A percentile compares a stretch with the other conserved stretches of the same genome.
Conservation (phyloP, 30 jellyfish, hydroid and myxozoan genomes). For the Cassiopea andromeda region DNA sequence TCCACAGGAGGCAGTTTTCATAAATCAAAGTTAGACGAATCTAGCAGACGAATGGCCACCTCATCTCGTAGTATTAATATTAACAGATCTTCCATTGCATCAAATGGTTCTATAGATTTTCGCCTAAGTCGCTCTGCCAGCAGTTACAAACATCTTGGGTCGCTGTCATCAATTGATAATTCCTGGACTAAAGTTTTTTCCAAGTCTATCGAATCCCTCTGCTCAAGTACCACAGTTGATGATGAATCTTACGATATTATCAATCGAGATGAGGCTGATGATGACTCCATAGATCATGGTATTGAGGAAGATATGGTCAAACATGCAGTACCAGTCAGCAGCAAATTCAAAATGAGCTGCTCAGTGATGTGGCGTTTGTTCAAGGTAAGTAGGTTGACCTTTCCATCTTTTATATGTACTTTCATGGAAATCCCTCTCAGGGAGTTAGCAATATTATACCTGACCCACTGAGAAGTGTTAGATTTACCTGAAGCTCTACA, state of each 20-base stretch:
- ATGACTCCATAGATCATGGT: slow-evolving; percentile 10
- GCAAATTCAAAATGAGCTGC: slow-evolving; percentile 67
- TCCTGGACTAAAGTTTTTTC: slow-evolving; percentile 64
- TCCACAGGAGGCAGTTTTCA: slow-evolving; percentile 25
- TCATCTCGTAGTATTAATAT: slow-evolving; percentile 17
- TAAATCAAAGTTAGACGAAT: slow-evolving; percentile 21
- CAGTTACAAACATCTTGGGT: slow-evolving; percentile 62
- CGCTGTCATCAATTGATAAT: slow-evolving; percentile 63
- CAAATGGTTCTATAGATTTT: slow-evolving; percentile 8
- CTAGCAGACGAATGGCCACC: slow-evolving; percentile 41
- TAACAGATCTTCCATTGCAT: slow-evolving; percentile 11
- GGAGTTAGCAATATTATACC: too few relatives aligned
- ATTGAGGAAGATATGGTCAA: slow-evolving; percentile 64
- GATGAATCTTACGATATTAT: slow-evolving; percentile 72
- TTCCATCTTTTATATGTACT: too few relatives aligned
- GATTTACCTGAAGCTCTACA: too few relatives aligned
- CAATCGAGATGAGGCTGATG: slow-evolving; percentile 51
- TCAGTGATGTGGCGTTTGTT: slow-evolving; percentile 72
- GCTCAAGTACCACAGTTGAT: slow-evolving; percentile 22
- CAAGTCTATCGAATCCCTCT: slow-evolving; percentile 14
- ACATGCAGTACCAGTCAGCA: slow-evolving; percentile 79
- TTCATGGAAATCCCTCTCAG: too few relatives aligned
- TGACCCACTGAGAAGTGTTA: too few relatives aligned
- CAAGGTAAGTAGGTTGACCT: slow-evolving; percentile 37
- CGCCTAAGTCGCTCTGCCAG: slow-evolving; percentile 45